phyloP scores from a whole-genome alignment of 1,140 invertebrate genomes.

The Batillaria attramentaria region DNA sequence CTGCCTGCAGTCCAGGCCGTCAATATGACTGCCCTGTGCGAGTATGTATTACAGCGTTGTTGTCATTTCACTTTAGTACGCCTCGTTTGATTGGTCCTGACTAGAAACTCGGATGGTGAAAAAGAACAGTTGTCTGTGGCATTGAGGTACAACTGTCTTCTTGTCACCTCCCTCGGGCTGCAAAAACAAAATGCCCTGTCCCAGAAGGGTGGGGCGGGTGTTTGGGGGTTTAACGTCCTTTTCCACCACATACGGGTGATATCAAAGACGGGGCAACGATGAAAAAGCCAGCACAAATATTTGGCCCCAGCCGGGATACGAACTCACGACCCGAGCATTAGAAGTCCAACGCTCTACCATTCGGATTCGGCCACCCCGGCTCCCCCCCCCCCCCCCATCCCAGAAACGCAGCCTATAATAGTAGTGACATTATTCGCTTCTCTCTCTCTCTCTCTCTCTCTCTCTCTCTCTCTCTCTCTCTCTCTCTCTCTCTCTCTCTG shows the following conservation, averaged over 20 bases:
- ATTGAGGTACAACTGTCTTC: neutral
- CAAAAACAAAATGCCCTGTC: neutral
- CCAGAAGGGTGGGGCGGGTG: neutral
- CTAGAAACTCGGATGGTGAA: neutral
- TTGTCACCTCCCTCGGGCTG: neutral
- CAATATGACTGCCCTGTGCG: slow-evolving; percentile 4
- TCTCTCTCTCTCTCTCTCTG: neutral
- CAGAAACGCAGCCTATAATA: too few relatives aligned
- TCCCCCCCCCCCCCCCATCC: too few relatives aligned
- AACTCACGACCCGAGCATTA: too few relatives aligned
- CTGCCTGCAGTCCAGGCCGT: neutral
- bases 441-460: neutral
- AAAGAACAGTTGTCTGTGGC: neutral
- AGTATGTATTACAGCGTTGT: neutral
- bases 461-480: neutral
- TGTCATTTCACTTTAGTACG: neutral
- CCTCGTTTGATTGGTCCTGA: neutral
- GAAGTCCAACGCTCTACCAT: too few relatives aligned
- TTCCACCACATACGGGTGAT: too few relatives aligned
- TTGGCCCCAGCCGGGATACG: too few relatives aligned
- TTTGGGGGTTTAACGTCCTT: neutral
- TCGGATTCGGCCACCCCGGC: neutral
- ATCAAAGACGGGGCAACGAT: too few relatives aligned
- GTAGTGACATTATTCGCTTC: neutral
- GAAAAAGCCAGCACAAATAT: too few relatives aligned